A percentile compares a stretch with the other conserved stretches of the same genome.
Conservation (phyloP, 2,888 invertebrate species). For the Callosobruchus maculatus region DNA sequence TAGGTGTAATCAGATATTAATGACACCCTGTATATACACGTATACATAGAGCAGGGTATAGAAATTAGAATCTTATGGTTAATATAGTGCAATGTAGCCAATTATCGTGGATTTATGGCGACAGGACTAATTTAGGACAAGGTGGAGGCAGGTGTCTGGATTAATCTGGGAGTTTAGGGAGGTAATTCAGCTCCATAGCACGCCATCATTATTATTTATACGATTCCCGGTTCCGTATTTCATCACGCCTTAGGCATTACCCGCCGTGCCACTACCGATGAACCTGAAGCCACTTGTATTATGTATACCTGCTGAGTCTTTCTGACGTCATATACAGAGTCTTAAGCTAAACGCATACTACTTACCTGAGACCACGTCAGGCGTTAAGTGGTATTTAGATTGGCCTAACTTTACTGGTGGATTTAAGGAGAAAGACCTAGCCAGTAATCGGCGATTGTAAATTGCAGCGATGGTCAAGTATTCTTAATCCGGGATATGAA, state of each 20-base stretch:
- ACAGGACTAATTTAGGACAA: conserved; percentile 45
- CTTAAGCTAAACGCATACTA: too few relatives aligned
- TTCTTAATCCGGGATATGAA: too few relatives aligned
- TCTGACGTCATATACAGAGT: not conserved
- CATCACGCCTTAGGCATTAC: not conserved
- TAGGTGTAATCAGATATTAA: not conserved
- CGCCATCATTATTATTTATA: conserved; percentile 33
- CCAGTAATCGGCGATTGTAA: too few relatives aligned
- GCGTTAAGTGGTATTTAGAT: too few relatives aligned
- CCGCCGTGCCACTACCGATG: not conserved
- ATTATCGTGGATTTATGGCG: conserved; percentile 49
- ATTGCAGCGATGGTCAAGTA: too few relatives aligned
- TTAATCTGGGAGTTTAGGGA: conserved; percentile 39
- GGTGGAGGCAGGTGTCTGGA: conserved; percentile 44
- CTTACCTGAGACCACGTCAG: too few relatives aligned
- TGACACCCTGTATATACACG: not conserved
- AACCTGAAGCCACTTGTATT: not conserved
- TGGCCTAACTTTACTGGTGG: too few relatives aligned
- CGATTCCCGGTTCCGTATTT: conserved; percentile 2
- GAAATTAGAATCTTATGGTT: conserved; percentile 45
- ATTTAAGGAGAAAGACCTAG: too few relatives aligned
- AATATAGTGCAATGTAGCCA: conserved; percentile 43
- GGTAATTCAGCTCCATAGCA: conserved; percentile 36
- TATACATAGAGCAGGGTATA: conserved; percentile 7
- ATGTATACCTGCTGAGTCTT: not conserved